Evolutionary conservation across 2,113 vertebrate genomes (phyloP).

Genomic region (Antechinus flavipes): DNA sequence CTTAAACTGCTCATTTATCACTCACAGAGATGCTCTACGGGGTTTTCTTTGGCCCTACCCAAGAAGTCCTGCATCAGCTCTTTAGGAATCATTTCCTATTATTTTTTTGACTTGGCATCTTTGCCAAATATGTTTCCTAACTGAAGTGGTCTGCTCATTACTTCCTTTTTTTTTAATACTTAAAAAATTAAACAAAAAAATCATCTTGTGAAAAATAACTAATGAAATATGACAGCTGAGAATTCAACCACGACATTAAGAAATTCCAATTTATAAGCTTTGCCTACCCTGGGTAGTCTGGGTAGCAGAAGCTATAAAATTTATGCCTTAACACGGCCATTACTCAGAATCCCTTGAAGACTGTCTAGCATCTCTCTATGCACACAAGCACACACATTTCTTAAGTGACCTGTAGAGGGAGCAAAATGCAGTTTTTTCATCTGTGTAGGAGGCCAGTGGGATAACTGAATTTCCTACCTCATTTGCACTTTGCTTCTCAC

Average conservation of each 20-base stretch:
- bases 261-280: conserved; percentile 65
- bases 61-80: neutral
- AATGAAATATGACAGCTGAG: conserved; percentile 54
- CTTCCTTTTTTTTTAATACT: conserved; percentile 51
- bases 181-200: conserved; percentile 32
- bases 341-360: conserved; percentile 67
- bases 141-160: conserved; percentile 7
- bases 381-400: conserved; percentile 58
- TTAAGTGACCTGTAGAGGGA: conserved; percentile 33
- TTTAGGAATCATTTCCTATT: conserved; percentile 19
- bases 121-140: conserved; percentile 12
- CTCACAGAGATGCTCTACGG: neutral
- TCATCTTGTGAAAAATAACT: conserved; percentile 49
- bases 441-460: conserved; percentile 3
- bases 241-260: conserved; percentile 62
- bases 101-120: conserved; percentile 42
- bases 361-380: conserved; percentile 35
- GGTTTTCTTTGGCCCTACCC: neutral
- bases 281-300: conserved; percentile 40
- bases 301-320: conserved; percentile 48
- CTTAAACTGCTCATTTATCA: neutral
- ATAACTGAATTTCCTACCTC: conserved; percentile 39
- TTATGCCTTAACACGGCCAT: conserved; percentile 68
- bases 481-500: conserved; percentile 48
- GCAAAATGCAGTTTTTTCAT: conserved; percentile 51